phyloP scores from a whole-genome alignment of 2,113 vertebrate genomes.

The Theristicus caerulescens region DNA sequence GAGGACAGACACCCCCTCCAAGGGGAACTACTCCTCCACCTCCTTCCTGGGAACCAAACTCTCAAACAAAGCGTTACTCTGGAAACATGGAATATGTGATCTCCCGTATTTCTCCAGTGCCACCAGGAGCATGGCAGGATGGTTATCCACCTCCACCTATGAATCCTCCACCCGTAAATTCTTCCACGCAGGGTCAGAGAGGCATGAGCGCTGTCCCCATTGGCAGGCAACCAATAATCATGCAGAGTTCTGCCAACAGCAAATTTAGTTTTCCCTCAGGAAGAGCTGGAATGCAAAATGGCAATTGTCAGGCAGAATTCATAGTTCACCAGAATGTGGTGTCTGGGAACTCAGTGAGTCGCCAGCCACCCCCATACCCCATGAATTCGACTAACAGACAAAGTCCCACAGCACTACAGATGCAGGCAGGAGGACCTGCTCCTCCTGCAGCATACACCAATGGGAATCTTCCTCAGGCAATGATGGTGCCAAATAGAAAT shows the following conservation, averaged over 20 bases:
- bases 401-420: constrained; percentile 87
- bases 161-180: constrained; percentile 70
- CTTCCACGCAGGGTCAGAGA: constrained; percentile 83
- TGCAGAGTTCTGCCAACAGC: constrained; percentile 86
- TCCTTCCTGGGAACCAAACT: constrained; percentile 88
- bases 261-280: constrained; percentile 88
- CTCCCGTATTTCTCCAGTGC: constrained; percentile 91
- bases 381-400: constrained; percentile 85
- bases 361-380: constrained; percentile 92
- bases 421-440: constrained; percentile 83
- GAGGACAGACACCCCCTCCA: constrained; percentile 80
- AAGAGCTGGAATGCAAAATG: constrained; percentile 86
- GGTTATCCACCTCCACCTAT: constrained; percentile 79
- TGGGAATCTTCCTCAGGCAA: constrained; percentile 83
- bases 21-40: constrained; percentile 83
- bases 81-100: constrained; percentile 93
- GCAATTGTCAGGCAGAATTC: constrained; percentile 85
- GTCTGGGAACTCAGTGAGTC: constrained; percentile 72
- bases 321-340: constrained; percentile 80
- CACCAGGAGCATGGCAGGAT: constrained; percentile 89
- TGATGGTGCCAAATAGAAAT: constrained; percentile 89
- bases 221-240: constrained; percentile 94
- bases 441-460: constrained; percentile 84
- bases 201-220: constrained; percentile 87
- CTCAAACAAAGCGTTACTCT: constrained; percentile 91